Evolutionary conservation across 2,113 vertebrate genomes (phyloP).

Genomic region (Ptychochromis oligacanthus): DNA sequence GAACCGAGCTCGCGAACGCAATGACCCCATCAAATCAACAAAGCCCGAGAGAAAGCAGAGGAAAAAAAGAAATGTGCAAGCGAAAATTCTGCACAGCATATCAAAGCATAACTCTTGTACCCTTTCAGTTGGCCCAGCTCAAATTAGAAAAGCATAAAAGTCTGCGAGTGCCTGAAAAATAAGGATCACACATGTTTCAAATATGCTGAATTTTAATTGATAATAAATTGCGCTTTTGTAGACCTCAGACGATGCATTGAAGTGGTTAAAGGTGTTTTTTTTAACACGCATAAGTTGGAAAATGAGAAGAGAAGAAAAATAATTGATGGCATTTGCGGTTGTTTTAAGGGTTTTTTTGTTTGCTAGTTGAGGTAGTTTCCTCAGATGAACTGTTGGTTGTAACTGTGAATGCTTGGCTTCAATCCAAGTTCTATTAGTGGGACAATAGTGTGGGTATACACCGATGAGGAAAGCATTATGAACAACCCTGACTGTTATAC

Average conservation of each 20-base stretch:
- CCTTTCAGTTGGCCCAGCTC: conserved; percentile 31
- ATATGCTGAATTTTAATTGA: conserved; percentile 69
- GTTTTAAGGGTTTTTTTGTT: conserved; percentile 23
- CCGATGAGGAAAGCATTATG: conserved; percentile 12
- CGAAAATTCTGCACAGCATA: conserved; percentile 46
- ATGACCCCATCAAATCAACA: conserved; percentile 60
- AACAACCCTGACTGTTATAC: not conserved
- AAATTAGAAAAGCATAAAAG: conserved; percentile 59
- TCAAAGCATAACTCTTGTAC: conserved; percentile 57
- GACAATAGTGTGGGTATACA: not conserved
- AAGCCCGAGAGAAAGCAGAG: conserved; percentile 34
- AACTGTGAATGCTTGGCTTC: conserved; percentile 14
- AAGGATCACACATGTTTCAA: conserved; percentile 68
- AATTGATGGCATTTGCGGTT: conserved; percentile 43
- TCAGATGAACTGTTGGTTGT: conserved; percentile 31
- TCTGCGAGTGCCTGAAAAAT: conserved; percentile 26
- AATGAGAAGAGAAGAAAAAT: conserved; percentile 38
- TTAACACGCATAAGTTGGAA: conserved; percentile 51
- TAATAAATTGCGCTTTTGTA: conserved; percentile 63
- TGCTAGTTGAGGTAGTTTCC: conserved; percentile 39
- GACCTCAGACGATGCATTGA: conserved; percentile 31
- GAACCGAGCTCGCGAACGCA: conserved; percentile 71
- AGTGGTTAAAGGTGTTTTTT: conserved; percentile 57
- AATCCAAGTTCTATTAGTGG: conserved; percentile 5
- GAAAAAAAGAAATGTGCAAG: not conserved